Conservation (phyloP, 2,113 vertebrate genomes). For the Myxocyprinus asiaticus region DNA sequence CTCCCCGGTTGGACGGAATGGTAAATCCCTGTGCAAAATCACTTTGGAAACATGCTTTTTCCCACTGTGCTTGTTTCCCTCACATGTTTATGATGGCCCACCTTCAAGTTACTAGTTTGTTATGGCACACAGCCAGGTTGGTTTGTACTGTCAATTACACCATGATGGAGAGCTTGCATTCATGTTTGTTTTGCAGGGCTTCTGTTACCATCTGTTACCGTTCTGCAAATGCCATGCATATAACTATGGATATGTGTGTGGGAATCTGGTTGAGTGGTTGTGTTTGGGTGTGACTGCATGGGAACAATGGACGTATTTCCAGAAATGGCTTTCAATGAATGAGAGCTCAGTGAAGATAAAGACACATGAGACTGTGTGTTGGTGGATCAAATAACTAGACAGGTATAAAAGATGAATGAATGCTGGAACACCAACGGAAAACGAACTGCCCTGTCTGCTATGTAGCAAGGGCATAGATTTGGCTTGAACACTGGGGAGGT, state of each 20-base stretch:
- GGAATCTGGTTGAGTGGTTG: slow-evolving; percentile 36
- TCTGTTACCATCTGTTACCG: slow-evolving; percentile 40
- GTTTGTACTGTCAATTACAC: neutral
- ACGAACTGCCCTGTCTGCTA: no score
- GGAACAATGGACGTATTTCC: slow-evolving; percentile 42
- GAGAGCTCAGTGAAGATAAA: slow-evolving; percentile 36
- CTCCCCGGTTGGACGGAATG: neutral
- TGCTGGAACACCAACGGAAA: no score
- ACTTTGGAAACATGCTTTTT: slow-evolving; percentile 32
- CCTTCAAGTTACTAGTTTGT: no score
- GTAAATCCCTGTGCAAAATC: slow-evolving; percentile 42
- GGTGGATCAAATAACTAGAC: slow-evolving; percentile 31
- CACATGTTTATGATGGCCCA: no score
- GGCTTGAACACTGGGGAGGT: no score
- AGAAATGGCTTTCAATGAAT: slow-evolving; percentile 15
- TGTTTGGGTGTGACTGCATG: slow-evolving; percentile 34
- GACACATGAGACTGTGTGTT: neutral
- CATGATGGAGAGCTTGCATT: slow-evolving; percentile 19
- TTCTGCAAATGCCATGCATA: neutral
- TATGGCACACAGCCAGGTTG: no score
- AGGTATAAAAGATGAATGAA: no score
- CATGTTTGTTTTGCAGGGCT: slow-evolving; percentile 46
- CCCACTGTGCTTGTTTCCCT: slow-evolving; percentile 4
- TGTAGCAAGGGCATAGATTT: no score
- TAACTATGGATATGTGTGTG: slow-evolving; percentile 61